Evolutionary conservation across 2,888 invertebrate genomes (phyloP).

Genomic region (Ophion ventricosus): DNA sequence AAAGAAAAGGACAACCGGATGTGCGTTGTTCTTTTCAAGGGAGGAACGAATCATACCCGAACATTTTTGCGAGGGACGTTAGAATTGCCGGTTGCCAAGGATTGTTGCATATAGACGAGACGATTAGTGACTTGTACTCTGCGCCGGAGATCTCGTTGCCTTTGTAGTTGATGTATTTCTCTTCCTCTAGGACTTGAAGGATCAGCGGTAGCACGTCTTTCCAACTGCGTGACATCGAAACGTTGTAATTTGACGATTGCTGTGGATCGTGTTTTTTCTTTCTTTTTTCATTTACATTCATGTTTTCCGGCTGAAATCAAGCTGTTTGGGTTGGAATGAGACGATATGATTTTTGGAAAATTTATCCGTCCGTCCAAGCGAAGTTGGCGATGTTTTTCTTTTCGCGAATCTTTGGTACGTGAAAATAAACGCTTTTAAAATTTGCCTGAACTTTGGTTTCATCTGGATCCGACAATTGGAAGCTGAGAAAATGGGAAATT

Average conservation of each 20-base stretch:
- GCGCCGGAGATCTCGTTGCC: slow-evolving; percentile 85
- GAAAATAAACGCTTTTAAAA: no score
- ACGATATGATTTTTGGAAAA: no score
- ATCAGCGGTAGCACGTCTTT: slow-evolving; percentile 88
- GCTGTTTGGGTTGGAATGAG: no score
- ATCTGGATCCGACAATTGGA: no score
- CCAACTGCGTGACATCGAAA: slow-evolving; percentile 84
- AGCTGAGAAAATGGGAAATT: no score
- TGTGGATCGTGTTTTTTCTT: no score
- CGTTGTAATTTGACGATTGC: background rate
- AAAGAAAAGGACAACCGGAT: slow-evolving; percentile 41
- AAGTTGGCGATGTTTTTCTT: no score
- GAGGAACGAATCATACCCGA: slow-evolving; percentile 84
- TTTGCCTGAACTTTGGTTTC: no score
- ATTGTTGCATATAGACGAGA: slow-evolving; percentile 86
- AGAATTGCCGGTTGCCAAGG: slow-evolving; percentile 86
- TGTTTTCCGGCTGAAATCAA: background rate
- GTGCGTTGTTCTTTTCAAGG: background rate
- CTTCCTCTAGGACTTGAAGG: slow-evolving; percentile 85
- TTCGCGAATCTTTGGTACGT: no score
- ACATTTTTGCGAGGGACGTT: slow-evolving; percentile 88
- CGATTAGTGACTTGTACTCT: slow-evolving; percentile 86
- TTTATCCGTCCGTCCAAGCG: no score
- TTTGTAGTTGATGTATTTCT: slow-evolving; percentile 85
- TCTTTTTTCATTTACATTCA: background rate